Base-by-base conservation (phyloP, 1,140 invertebrate species). In the Trichogramma pretiosum region DNA sequence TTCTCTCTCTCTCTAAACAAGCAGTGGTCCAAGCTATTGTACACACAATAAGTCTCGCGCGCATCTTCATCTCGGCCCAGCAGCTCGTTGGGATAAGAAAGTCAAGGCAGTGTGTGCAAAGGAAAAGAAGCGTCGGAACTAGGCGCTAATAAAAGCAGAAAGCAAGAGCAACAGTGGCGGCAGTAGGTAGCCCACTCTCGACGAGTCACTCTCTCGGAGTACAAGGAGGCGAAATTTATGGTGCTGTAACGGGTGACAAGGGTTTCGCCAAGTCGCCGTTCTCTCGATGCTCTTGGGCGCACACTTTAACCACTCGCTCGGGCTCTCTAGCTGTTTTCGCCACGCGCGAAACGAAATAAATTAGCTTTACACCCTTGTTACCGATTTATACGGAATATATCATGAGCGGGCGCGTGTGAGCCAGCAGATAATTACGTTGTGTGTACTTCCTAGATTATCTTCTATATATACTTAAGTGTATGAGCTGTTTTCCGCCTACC, bases 211-310 rank as follows among this genome's bases (percentile, higher is more conserved):
- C n/a, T n/a, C n/a, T n/a, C n/a, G n/a, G n/a, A n/a, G n/a, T n/a
- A n/a, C n/a, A n/a, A n/a, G n/a, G n/a, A n/a, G n/a, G 52, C 56
- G 60, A 61, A 72, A 72, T 72, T 72, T 72, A 72, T 72, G 65
- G 65, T 60, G 61, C 61, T 58, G 66, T 68, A 68, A 65, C 68
- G 68, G n/a, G 68, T 67, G 69, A 72, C 69, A 72, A 72, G 69
- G 70, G 68, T 67, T 70, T 72, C 64, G 65, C n/a, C 69, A 72
- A 72, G 67, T 72, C 67, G 68, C 67, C 66, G 62, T 58, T 67
- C n/a, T n/a, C n/a, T n/a, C n/a, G n/a, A n/a, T n/a, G n/a, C n/a
- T n/a, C n/a, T n/a, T n/a, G n/a, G n/a, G n/a, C n/a, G n/a, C n/a
- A 59, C 48, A 28, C 24, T 43, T 30, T 28, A 38, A 14, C 39